phyloP scores from a whole-genome alignment of 2,113 vertebrate species.

The Balaenoptera acutorostrata region DNA sequence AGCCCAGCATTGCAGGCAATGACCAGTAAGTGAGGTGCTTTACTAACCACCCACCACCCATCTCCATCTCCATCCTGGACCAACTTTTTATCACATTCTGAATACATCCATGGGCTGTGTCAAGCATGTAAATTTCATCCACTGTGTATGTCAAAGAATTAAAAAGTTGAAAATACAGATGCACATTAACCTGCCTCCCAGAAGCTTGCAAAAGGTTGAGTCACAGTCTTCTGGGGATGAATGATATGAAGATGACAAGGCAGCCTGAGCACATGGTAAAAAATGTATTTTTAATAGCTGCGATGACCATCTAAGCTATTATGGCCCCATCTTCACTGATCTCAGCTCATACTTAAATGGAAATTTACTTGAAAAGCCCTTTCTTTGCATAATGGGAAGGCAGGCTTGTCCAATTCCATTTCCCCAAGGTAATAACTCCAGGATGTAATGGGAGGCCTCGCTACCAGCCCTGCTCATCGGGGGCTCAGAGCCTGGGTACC shows the following conservation, averaged over 20 bases:
- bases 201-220: slow-evolving; percentile 15
- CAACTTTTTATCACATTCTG: not conserved
- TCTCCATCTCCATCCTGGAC: not conserved
- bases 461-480: not conserved
- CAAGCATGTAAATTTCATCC: not conserved
- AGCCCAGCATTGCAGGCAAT: not conserved
- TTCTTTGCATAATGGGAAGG: slow-evolving; percentile 74
- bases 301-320: slow-evolving; percentile 70
- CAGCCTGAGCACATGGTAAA: slow-evolving; percentile 15
- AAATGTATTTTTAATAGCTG: slow-evolving; percentile 71
- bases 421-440: slow-evolving; percentile 61
- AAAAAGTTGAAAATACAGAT: not conserved
- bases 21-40: not conserved
- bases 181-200: not conserved
- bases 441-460: slow-evolving; percentile 31
- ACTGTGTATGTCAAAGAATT: not conserved
- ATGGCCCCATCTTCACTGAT: slow-evolving; percentile 63
- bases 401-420: slow-evolving; percentile 55
- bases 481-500: not conserved
- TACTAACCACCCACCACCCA: not conserved
- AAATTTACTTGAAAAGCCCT: slow-evolving; percentile 75
- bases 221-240: slow-evolving; percentile 38
- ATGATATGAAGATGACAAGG: slow-evolving; percentile 42
- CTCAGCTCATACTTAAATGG: slow-evolving; percentile 68
- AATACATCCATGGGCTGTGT: not conserved